Percentiles rank a stretch among this genome's conserved stretches.
Evolutionary conservation across 2,797 vertebrate genomes (phyloP).

Genomic region (Anguilla marmorata): DNA sequence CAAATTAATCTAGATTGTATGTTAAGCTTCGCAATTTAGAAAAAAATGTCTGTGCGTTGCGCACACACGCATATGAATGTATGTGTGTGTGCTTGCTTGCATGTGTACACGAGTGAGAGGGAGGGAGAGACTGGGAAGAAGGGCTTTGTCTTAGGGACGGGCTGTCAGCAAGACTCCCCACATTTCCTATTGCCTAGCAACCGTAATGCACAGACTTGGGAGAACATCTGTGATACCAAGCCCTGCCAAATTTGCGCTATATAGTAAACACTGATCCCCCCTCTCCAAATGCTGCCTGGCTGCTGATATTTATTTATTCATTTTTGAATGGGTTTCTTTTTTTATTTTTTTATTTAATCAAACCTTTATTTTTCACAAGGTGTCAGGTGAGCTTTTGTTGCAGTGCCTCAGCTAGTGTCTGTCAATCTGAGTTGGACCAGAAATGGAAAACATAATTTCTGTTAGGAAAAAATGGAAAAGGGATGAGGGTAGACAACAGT

Average conservation of each 20-base stretch:
- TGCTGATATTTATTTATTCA: conserved; percentile 4
- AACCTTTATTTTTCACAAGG: background rate
- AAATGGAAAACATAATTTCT: background rate
- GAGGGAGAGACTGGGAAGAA: background rate
- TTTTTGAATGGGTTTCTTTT: background rate
- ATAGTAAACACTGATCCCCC: conserved; percentile 33
- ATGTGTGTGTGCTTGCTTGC: background rate
- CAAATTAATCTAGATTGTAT: background rate
- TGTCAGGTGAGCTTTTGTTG: background rate
- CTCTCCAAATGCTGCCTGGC: background rate
- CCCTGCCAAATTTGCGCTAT: conserved; percentile 27
- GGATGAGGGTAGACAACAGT: background rate
- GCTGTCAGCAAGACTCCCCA: conserved; percentile 25
- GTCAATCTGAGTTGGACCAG: background rate
- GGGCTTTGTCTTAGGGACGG: conserved; percentile 23
- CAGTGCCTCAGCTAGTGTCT: background rate
- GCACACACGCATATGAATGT: too few relatives aligned
- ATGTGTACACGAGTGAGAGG: background rate
- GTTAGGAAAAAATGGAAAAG: background rate
- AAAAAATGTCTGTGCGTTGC: too few relatives aligned
- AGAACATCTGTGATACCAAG: conserved; percentile 35
- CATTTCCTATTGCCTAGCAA: conserved; percentile 36
- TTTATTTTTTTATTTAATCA: background rate
- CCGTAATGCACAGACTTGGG: conserved; percentile 35
- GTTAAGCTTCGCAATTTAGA: background rate